These are phyloP conservation scores for Chrysolina haemoptera DNA, from an alignment of 2,888 invertebrate genomes.

Conservation along the genomic window DNA sequence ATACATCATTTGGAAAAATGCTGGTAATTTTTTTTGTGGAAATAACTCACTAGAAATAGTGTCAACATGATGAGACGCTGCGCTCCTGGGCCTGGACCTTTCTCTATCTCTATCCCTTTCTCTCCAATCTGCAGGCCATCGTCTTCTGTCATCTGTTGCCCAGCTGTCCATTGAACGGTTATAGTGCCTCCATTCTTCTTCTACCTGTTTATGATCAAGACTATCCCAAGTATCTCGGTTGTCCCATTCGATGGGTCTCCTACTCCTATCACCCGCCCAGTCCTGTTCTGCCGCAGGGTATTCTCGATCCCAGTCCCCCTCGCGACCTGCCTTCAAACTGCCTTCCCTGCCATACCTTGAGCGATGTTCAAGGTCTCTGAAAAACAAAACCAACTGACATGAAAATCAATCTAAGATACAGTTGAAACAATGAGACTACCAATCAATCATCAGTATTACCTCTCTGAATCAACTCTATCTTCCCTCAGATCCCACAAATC, in stretches of 20 bases:
- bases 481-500: slow-evolving; percentile 66
- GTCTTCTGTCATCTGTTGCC: slow-evolving; percentile 73
- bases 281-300: slow-evolving; percentile 30
- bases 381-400: background rate
- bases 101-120: slow-evolving; percentile 57
- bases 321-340: slow-evolving; percentile 33
- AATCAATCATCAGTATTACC: slow-evolving; percentile 45
- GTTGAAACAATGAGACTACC: background rate
- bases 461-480: slow-evolving; percentile 61
- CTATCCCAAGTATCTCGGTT: slow-evolving; percentile 65
- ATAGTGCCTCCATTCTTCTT: slow-evolving; percentile 68
- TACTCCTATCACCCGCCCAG: slow-evolving; percentile 65
- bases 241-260: slow-evolving; percentile 74
- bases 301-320: slow-evolving; percentile 22
- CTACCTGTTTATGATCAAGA: slow-evolving; percentile 63
- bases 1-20: too few relatives aligned
- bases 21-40: background rate
- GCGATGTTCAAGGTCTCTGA: slow-evolving; percentile 61
- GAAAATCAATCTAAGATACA: too few relatives aligned
- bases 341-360: slow-evolving; percentile 48
- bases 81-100: slow-evolving; percentile 70
- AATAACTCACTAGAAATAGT: slow-evolving; percentile 9
- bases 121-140: slow-evolving; percentile 63
- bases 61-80: slow-evolving; percentile 63
- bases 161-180: slow-evolving; percentile 65